A percentile compares a stretch with the other conserved stretches of the same genome.
These are phyloP conservation scores for Ylistrum balloti DNA, from an alignment of 1,140 invertebrate species.

Conservation along the genomic window DNA sequence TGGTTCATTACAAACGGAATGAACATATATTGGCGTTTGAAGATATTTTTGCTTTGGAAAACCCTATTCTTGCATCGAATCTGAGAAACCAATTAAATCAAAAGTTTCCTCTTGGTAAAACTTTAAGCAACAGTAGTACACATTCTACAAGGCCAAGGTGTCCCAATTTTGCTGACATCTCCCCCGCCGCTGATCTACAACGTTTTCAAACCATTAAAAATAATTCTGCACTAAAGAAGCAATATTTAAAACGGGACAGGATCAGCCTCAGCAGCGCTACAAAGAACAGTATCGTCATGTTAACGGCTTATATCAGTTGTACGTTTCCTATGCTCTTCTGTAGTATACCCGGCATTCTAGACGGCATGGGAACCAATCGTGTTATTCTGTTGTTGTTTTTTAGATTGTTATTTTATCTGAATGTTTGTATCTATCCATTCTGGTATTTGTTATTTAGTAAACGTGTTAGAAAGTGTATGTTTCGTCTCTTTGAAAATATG, in stretches of 20 bases:
- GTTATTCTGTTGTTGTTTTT: constrained; percentile 63
- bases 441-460: constrained; percentile 77
- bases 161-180: constrained; percentile 71
- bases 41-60: constrained; percentile 69
- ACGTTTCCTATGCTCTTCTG: constrained; percentile 71
- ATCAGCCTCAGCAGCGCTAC: constrained; percentile 69
- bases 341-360: constrained; percentile 65
- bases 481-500: constrained; percentile 65
- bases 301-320: constrained; percentile 66
- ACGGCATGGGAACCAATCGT: constrained; percentile 46
- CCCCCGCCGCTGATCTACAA: constrained; percentile 67
- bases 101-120: constrained; percentile 61
- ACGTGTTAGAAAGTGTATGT: constrained; percentile 72
- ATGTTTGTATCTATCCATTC: constrained; percentile 71
- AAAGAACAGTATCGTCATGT: constrained; percentile 75
- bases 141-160: constrained; percentile 52
- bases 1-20: constrained; percentile 71
- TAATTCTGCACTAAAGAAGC: constrained; percentile 68
- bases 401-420: constrained; percentile 71
- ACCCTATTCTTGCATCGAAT: constrained; percentile 63
- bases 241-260: constrained; percentile 65
- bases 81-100: constrained; percentile 41
- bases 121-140: constrained; percentile 65
- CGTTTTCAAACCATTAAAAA: constrained; percentile 69
- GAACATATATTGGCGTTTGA: constrained; percentile 67